Base-by-base conservation (phyloP, 2,888 invertebrate genomes). In the Dinocampus coccinellae region DNA sequence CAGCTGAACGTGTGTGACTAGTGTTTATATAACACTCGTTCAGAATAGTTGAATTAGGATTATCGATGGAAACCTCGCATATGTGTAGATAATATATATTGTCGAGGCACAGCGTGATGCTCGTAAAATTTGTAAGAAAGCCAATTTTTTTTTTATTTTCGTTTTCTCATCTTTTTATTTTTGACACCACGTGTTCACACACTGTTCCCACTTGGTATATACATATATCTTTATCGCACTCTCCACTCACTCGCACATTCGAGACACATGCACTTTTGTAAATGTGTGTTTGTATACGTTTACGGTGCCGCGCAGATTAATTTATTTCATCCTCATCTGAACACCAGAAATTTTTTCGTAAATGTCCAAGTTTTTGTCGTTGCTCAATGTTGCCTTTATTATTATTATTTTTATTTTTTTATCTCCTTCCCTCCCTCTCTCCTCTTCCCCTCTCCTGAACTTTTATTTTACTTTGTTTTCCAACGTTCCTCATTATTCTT, bases 111-210 rank as follows among this genome's bases (percentile, higher is more conserved):
- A 7, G 11, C 10, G 39, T 66, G 57, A 22, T 24, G 57, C 39
- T 66, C 66, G 66, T 66, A 57, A 66, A 66, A 66, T 66, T 57
- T 39, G 66, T 66, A 57, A 26, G 29, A 66, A 66, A 66, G 57
- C 39, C 33, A 16, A 26, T 26, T n/a, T 39, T 42, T 65, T 33
- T 47, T 22, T 42, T 20, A 36, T 65, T 55, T 36, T 53, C 29
- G 26, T 58, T 57, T 42, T 20, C n/a, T 20, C 52, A 58, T 13
- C 20, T 10, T 33, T 57, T 57, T 1, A 58, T 34, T 22, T 39
- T 36, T 36, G 16, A 22, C 22, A 22, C 22, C 39, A 36, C 26
- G 34, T 39, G 58, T 68, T 53, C 53, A 34, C 20, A 61, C 24
- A 22, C 36, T 61, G 34, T 22, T 61, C 61, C 34, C 52, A 13